A percentile compares a stretch with the other conserved stretches of the same genome.
These are phyloP conservation scores for Oikopleura vanhoeffeni DNA, from an alignment of 23 tunicate species.

Conservation along the genomic window DNA sequence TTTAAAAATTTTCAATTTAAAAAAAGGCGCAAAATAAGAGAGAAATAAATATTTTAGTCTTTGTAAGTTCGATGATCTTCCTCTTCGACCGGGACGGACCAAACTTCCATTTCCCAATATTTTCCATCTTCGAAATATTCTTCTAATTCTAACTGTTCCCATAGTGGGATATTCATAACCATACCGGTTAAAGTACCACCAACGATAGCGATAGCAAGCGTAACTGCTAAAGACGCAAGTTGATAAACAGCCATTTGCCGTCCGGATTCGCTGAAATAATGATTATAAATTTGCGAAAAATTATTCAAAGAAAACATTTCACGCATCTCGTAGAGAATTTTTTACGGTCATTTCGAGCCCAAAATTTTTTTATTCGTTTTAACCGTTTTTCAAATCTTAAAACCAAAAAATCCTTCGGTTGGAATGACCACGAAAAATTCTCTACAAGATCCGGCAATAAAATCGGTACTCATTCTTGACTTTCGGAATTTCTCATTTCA, in stretches of 20 bases:
- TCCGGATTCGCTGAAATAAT: slow-evolving; percentile 9
- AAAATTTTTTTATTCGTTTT: too few relatives aligned
- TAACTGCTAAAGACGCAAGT: slow-evolving; percentile 40
- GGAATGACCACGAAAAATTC: too few relatives aligned
- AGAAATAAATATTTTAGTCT: background rate
- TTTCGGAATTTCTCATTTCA: too few relatives aligned
- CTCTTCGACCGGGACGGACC: background rate
- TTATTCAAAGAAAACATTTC: too few relatives aligned
- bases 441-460: too few relatives aligned
- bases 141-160: slow-evolving; percentile 33
- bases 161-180: slow-evolving; percentile 37
- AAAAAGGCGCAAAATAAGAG: background rate
- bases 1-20: background rate
- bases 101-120: slow-evolving; percentile 59
- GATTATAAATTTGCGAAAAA: too few relatives aligned
- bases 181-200: slow-evolving; percentile 63
- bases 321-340: too few relatives aligned
- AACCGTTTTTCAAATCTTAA: too few relatives aligned
- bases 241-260: slow-evolving; percentile 56
- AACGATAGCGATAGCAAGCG: slow-evolving; percentile 38
- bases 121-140: slow-evolving; percentile 55
- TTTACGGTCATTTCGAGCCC: too few relatives aligned
- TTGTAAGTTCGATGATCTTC: slow-evolving; percentile 10
- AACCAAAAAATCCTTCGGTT: too few relatives aligned
- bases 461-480: too few relatives aligned